Evolutionary conservation across 2,797 vertebrate species (phyloP).

Genomic region (Moxostoma hubbsi): DNA sequence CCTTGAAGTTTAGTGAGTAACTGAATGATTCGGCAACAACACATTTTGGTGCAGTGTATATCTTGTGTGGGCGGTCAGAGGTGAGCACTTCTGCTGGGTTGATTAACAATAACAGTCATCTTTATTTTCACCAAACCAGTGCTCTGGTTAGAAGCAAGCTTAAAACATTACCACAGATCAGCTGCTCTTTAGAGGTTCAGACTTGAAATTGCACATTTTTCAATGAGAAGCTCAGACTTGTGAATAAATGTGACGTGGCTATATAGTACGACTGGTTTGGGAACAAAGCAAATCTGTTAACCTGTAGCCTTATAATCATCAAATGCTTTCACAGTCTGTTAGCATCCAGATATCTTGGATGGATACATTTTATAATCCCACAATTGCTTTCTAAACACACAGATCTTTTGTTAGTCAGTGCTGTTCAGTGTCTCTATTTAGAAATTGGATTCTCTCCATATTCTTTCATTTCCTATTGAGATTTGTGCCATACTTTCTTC

Average conservation of each 20-base stretch:
- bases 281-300: constrained; percentile 36
- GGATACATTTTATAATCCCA: neutral
- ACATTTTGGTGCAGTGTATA: constrained; percentile 35
- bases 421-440: constrained; percentile 25
- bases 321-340: constrained; percentile 42
- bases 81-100: constrained; percentile 31
- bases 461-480: constrained; percentile 27
- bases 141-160: constrained; percentile 2
- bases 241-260: constrained; percentile 28
- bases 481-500: constrained; percentile 18
- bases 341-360: constrained; percentile 39
- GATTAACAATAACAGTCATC: constrained; percentile 34
- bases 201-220: constrained; percentile 25
- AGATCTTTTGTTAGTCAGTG: constrained; percentile 22
- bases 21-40: neutral
- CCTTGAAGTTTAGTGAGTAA: neutral
- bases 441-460: constrained; percentile 34
- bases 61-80: constrained; percentile 27
- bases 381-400: constrained; percentile 19
- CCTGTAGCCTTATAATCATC: constrained; percentile 39
- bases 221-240: constrained; percentile 7
- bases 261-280: neutral
- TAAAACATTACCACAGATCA: constrained; percentile 1
- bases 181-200: constrained; percentile 11
- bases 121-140: constrained; percentile 26